Percentiles rank a stretch among this genome's conserved stretches.
These are phyloP conservation scores for Caenorhabditis sp. DNA, from an alignment of 2,888 invertebrate genomes.

Conservation along the genomic window DNA sequence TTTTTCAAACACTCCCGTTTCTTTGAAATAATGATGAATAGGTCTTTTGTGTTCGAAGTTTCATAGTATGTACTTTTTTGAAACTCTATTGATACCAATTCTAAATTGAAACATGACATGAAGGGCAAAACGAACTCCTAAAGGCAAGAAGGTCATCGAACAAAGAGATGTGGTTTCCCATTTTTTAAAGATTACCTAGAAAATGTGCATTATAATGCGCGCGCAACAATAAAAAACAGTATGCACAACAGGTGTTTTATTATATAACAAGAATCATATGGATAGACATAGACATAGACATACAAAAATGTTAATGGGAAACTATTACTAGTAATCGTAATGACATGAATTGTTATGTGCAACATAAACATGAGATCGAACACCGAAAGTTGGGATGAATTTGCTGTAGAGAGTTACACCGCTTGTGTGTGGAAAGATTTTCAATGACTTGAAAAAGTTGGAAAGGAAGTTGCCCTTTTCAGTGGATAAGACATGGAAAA, in stretches of 20 bases:
- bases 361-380: slow-evolving; percentile 23
- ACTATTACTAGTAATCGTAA: slow-evolving; percentile 20
- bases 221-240: neutral
- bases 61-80: too few species aligned
- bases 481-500: slow-evolving; percentile 31
- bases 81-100: too few species aligned
- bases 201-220: neutral
- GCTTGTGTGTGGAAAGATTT: slow-evolving; percentile 18
- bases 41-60: too few species aligned
- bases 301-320: slow-evolving; percentile 1
- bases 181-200: too few species aligned
- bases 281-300: too few species aligned
- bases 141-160: neutral
- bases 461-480: slow-evolving; percentile 28
- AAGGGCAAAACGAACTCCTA: neutral
- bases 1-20: too few species aligned
- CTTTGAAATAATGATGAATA: too few species aligned
- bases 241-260: neutral
- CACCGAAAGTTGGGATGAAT: slow-evolving; percentile 18
- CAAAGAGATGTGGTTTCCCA: neutral
- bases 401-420: slow-evolving; percentile 34
- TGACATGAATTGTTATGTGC: slow-evolving; percentile 41
- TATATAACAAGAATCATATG: too few species aligned
- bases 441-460: slow-evolving; percentile 23
- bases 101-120: too few species aligned